Conservation (phyloP, 2,797 vertebrate genomes). For the Mormyrops boulengeri region DNA sequence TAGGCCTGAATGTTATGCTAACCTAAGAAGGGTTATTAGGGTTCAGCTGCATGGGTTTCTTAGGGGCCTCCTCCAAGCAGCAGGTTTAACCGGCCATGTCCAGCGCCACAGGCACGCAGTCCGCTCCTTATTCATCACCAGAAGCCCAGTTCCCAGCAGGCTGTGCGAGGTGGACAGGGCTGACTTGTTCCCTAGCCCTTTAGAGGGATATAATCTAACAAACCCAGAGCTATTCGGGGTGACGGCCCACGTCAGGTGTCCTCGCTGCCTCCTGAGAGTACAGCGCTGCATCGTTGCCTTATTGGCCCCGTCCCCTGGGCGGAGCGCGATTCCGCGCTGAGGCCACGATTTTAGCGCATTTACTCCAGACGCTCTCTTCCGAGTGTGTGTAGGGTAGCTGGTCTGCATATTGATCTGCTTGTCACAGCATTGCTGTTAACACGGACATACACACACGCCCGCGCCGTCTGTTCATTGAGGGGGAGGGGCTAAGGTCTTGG, state of each 20-base stretch:
- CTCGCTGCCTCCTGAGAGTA: not conserved
- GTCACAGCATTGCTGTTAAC: not conserved
- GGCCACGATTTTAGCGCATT: not conserved
- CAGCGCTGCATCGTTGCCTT: not conserved
- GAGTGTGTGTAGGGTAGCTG: not conserved
- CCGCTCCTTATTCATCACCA: not conserved
- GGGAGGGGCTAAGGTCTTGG: not conserved
- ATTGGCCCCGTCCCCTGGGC: not conserved
- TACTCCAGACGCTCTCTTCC: not conserved
- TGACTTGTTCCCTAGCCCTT: not conserved
- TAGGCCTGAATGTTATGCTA: not conserved
- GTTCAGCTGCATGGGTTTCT: not conserved
- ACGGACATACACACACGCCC: not conserved
- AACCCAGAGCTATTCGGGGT: constrained; percentile 17
- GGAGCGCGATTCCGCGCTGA: not conserved
- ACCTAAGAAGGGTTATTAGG: not conserved
- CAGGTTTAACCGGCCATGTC: not conserved
- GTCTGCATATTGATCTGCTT: not conserved
- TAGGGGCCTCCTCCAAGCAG: not conserved
- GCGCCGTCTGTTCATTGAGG: not conserved
- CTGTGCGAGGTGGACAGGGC: not conserved
- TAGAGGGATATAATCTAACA: constrained; percentile 26
- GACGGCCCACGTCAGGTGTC: not conserved
- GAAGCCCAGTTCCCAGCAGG: not conserved
- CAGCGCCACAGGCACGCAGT: not conserved